Conservation (phyloP, 2,797 vertebrate species). For the Diplodus sargus region DNA sequence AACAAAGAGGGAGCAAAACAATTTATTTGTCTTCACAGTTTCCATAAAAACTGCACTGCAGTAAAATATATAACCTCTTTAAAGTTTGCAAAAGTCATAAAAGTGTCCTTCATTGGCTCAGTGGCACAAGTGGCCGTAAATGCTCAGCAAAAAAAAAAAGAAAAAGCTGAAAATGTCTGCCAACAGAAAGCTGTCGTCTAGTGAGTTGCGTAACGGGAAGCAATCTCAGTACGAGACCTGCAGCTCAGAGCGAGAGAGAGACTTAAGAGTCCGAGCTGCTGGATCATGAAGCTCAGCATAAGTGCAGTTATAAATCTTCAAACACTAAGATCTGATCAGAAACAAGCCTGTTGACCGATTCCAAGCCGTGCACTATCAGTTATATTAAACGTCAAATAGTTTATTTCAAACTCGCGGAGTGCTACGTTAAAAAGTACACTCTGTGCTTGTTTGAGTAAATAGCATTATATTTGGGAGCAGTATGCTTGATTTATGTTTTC, state of each 20-base stretch:
- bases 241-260: conserved; percentile 49
- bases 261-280: conserved; percentile 1
- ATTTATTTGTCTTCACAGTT: conserved; percentile 10
- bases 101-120: conserved; percentile 38
- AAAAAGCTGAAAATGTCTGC: conserved; percentile 19
- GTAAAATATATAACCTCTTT: conserved; percentile 15
- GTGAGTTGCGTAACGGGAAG: conserved; percentile 48
- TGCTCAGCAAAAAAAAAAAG: conserved; percentile 5
- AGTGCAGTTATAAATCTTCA: conserved; percentile 18
- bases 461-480: conserved; percentile 21
- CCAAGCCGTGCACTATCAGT: not conserved
- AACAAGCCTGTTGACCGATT: not conserved
- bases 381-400: not conserved
- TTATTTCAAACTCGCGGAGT: not conserved
- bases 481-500: conserved; percentile 10
- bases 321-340: conserved; percentile 9
- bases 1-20: not conserved
- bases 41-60: conserved; percentile 12
- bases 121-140: conserved; percentile 13
- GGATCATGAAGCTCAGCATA: conserved; percentile 20
- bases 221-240: conserved; percentile 50
- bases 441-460: conserved; percentile 3
- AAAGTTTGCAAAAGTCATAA: conserved; percentile 35
- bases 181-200: conserved; percentile 43
- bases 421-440: not conserved